Percentiles rank a stretch among this genome's conserved stretches.
Evolutionary conservation across 2,113 vertebrate genomes (phyloP).

Genomic region (Physeter macrocephalus): DNA sequence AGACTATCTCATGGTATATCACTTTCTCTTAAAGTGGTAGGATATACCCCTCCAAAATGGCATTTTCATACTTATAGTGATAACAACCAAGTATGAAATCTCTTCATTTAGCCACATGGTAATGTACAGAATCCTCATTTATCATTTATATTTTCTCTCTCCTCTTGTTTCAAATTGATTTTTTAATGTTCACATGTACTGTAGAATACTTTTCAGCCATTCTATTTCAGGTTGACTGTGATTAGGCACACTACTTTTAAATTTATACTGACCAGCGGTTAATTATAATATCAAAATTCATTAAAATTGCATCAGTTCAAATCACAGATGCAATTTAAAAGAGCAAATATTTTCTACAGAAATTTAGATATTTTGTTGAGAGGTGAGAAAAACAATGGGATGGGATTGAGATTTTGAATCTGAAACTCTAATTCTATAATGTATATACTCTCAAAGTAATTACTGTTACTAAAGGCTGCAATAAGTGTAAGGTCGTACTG

Average conservation of each 20-base stretch:
- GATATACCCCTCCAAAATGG: not conserved
- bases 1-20: not conserved
- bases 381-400: not conserved
- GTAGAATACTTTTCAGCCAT: not conserved
- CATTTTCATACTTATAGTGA: not conserved
- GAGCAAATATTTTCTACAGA: not conserved
- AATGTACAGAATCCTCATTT: not conserved
- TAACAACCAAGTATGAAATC: not conserved
- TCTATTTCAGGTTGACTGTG: not conserved
- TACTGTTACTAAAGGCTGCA: not conserved
- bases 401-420: not conserved
- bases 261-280: not conserved
- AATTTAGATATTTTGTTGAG: not conserved
- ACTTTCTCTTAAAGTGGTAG: not conserved
- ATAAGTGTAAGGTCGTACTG: not conserved
- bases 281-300: not conserved
- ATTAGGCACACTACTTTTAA: not conserved
- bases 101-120: not conserved
- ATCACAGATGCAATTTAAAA: not conserved
- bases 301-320: not conserved
- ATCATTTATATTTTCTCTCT: not conserved
- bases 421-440: not conserved
- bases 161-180: not conserved
- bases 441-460: not conserved
- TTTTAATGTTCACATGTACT: not conserved